Evolutionary conservation across 2,113 vertebrate genomes (phyloP), one percentile per base, ranked within the genome.

Genomic region (Ondatra zibethicus): DNA sequence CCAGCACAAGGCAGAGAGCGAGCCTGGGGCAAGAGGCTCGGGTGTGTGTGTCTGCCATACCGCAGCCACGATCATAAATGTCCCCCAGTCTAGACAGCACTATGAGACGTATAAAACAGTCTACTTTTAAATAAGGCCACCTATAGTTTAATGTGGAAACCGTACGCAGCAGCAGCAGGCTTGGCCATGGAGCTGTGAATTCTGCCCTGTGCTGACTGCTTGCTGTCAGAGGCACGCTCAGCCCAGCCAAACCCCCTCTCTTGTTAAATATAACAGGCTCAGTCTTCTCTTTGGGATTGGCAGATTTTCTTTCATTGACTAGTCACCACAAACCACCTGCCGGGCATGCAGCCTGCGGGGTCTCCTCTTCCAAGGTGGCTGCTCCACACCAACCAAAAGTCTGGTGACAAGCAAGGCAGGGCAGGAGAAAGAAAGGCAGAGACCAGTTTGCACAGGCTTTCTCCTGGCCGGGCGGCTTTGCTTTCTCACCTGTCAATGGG

Each of bases 51-150:
- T 72, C 63, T 3, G 2, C 31, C 36, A 2, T 2, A 7, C 16
- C 12, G 11, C 76, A 75, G 85, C 73, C 76, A 27, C 29, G 0
- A 76, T 58, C 91, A 73, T 82, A 93, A 92, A 86, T 3, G 89
- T 50, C 78, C 89, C 78, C 89, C 42, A 87, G 96, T 95, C 94
- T 96, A 13, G 0, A 0, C 89, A 50, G 95, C 68, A 96, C 91
- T 70, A 1, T 52, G 55, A 29, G 63, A 95, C 95, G 68, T 93
- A 96, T 87, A 96, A 98, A 96, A 86, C 0, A 2, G 92, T 76
- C 91, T 81, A 95, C 93, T 80, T 65, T 97, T 88, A 89, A 95
- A 89, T 45, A 52, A 72, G 86, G 91, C 96, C 96, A 96, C 94
- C 78, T 75, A 36, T 3, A 21, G 25, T n/a, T 94, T 92, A 95